Conservation (phyloP, 2,113 vertebrate genomes). For the Morone saxatilis region DNA sequence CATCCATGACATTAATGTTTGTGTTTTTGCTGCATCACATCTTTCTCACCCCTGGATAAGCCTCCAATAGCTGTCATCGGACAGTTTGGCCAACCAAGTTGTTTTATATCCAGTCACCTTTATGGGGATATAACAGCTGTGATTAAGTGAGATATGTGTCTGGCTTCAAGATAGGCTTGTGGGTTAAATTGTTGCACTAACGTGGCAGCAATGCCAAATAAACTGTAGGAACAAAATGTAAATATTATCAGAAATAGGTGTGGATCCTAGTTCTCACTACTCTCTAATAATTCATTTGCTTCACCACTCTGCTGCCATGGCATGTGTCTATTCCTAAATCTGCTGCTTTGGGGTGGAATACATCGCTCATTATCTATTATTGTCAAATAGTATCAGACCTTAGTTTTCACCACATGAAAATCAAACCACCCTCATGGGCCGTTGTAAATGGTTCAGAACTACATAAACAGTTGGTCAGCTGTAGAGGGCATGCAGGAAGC, state of each 20-base stretch:
- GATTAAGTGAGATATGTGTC: neutral
- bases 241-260: neutral
- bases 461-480: conserved; percentile 68
- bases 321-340: conserved; percentile 63
- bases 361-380: conserved; percentile 26
- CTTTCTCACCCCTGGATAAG: neutral
- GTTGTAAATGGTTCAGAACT: conserved; percentile 32
- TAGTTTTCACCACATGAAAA: conserved; percentile 36
- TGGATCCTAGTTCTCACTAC: neutral
- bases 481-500: conserved; percentile 53
- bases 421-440: conserved; percentile 11
- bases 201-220: neutral
- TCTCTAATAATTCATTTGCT: neutral
- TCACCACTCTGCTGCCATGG: conserved; percentile 8
- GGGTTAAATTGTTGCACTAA: neutral
- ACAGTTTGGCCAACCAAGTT: too few relatives aligned
- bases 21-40: neutral
- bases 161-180: neutral
- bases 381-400: conserved; percentile 28
- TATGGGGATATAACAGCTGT: neutral
- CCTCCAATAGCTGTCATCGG: neutral
- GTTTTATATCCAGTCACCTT: neutral
- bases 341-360: conserved; percentile 20
- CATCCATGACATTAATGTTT: neutral
- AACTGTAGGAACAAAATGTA: neutral